Percentiles rank a stretch among this genome's conserved stretches.
Evolutionary conservation across 2,113 vertebrate genomes (phyloP).

Genomic region (Egretta garzetta): DNA sequence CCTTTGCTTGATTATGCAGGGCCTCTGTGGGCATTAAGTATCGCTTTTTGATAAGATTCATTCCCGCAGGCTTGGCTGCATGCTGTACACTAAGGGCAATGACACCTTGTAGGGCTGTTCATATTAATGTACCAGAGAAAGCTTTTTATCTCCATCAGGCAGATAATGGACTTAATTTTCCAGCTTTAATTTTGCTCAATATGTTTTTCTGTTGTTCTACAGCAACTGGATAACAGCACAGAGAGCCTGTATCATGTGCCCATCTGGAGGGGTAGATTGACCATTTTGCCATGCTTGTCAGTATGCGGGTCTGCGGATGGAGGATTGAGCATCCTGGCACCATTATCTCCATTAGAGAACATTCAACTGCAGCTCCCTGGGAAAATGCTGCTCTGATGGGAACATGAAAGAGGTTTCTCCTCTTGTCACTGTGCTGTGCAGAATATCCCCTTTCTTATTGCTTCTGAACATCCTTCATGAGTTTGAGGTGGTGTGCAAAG

Average conservation of each 20-base stretch:
- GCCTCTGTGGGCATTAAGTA: background rate
- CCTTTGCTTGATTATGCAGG: background rate
- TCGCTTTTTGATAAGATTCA: background rate
- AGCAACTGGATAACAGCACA: background rate
- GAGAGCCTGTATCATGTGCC: background rate
- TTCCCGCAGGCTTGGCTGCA: background rate
- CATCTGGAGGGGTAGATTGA: background rate
- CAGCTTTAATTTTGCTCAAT: background rate
- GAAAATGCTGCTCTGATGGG: background rate
- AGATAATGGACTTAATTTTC: background rate
- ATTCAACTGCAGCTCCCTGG: background rate
- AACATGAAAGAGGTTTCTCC: background rate
- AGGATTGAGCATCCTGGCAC: background rate
- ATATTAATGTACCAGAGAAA: background rate
- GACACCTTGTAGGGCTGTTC: background rate
- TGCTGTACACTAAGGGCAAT: background rate
- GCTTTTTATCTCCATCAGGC: background rate
- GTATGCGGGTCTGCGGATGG: background rate
- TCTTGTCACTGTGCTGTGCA: background rate
- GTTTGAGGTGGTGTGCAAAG: background rate
- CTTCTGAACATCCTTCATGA: background rate
- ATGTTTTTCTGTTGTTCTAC: background rate
- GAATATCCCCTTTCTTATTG: background rate
- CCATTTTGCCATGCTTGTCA: background rate
- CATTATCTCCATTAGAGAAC: background rate